These are phyloP conservation scores for Anguilla obscura DNA, from an alignment of 2,797 vertebrate genomes.

Conservation along the genomic window DNA sequence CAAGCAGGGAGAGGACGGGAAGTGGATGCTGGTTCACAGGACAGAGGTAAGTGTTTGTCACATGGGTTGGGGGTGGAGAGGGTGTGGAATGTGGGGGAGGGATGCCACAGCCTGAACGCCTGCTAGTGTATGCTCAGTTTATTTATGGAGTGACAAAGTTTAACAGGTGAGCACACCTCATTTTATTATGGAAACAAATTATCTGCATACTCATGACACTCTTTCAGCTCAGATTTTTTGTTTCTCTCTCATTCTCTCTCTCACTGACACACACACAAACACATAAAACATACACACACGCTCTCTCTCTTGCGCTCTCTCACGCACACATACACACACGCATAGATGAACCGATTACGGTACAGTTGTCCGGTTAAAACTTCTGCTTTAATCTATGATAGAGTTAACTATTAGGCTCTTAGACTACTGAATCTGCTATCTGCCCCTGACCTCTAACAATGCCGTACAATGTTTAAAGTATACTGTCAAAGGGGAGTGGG, in stretches of 20 bases:
- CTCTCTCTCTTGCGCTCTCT: too few relatives aligned
- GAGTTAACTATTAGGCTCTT: neutral
- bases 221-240: neutral
- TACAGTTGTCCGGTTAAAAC: neutral
- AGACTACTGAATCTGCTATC: neutral
- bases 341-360: neutral
- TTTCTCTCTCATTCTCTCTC: too few relatives aligned
- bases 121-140: neutral
- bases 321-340: neutral
- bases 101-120: neutral
- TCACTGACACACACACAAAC: neutral
- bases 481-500: neutral
- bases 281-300: neutral
- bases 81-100: neutral
- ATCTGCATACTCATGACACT: neutral
- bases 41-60: constrained; percentile 68
- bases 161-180: neutral
- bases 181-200: neutral
- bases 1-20: constrained; percentile 90
- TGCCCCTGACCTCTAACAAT: neutral
- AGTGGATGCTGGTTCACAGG: constrained; percentile 97
- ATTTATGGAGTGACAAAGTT: neutral
- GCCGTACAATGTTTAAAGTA: neutral
- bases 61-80: neutral
- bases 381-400: neutral